These are phyloP conservation scores for Alloscopus bannaensis DNA, from an alignment of 2,888 invertebrate species.

Conservation along the genomic window DNA sequence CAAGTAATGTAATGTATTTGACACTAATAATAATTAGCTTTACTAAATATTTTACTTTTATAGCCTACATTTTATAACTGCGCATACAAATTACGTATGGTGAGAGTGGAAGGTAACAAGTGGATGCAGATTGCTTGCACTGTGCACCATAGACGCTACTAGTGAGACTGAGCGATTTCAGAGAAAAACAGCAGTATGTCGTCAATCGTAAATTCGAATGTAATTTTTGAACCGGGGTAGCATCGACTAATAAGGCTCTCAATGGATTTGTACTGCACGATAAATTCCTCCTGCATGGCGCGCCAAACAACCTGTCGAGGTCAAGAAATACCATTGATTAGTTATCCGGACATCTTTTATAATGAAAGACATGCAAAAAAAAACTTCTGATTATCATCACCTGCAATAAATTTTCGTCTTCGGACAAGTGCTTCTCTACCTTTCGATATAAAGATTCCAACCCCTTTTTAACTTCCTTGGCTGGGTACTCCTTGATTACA, in stretches of 20 bases:
- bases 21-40: no score
- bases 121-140: no score
- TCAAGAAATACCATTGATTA: not conserved
- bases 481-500: slow-evolving; percentile 95
- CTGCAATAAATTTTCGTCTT: slow-evolving; percentile 93
- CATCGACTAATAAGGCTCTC: slow-evolving; percentile 95
- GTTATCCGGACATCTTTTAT: not conserved
- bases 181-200: slow-evolving; percentile 98
- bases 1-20: no score
- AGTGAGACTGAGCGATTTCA: slow-evolving; percentile 97
- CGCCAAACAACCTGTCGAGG: slow-evolving; percentile 93
- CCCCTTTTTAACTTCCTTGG: slow-evolving; percentile 93
- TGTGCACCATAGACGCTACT: no score
- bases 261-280: slow-evolving; percentile 94
- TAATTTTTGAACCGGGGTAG: slow-evolving; percentile 96
- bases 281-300: slow-evolving; percentile 99
- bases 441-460: slow-evolving; percentile 94
- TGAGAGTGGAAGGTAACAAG: no score
- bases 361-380: not conserved
- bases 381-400: slow-evolving; percentile 75
- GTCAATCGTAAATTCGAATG: slow-evolving; percentile 94
- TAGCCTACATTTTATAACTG: no score
- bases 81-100: no score
- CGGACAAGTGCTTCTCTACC: slow-evolving; percentile 97
- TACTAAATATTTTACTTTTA: no score